A percentile compares a stretch with the other conserved stretches of the same genome.
These are phyloP conservation scores for Zhuqinia jingwanae DNA, from an alignment of 2,888 invertebrate genomes.

Conservation along the genomic window DNA sequence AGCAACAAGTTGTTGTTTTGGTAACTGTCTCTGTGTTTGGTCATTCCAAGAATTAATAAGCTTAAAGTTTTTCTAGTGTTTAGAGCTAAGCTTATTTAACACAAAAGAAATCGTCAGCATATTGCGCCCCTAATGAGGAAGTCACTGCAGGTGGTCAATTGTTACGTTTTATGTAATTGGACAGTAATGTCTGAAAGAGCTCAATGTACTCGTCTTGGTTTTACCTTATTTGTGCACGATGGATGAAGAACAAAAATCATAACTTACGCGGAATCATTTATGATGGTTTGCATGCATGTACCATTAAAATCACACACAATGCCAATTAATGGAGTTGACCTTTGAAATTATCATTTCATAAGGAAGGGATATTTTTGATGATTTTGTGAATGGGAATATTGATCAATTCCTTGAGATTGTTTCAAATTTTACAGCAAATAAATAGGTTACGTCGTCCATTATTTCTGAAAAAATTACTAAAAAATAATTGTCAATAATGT, in stretches of 20 bases:
- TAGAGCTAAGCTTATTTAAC: neutral
- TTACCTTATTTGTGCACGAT: constrained; percentile 60
- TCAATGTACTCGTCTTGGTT: constrained; percentile 25
- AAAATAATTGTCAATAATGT: too few relatives aligned
- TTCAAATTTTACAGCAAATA: too few relatives aligned
- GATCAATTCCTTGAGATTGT: too few relatives aligned
- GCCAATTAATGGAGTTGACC: too few relatives aligned
- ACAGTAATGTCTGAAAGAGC: constrained; percentile 50
- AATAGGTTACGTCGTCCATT: too few relatives aligned
- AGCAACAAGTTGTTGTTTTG: neutral
- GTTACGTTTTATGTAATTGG: constrained; percentile 68
- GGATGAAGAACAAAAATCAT: neutral
- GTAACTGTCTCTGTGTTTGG: constrained; percentile 50
- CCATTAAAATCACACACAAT: too few relatives aligned
- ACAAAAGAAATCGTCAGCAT: constrained; percentile 37
- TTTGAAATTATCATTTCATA: too few relatives aligned
- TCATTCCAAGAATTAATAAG: constrained; percentile 33
- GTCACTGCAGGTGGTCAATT: constrained; percentile 67
- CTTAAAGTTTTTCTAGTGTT: neutral
- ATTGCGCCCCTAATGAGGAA: constrained; percentile 68
- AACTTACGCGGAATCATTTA: too few relatives aligned
- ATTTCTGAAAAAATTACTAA: too few relatives aligned
- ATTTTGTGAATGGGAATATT: too few relatives aligned
- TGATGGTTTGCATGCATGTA: too few relatives aligned
- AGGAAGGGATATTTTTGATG: too few relatives aligned